Evolutionary conservation across 2,888 invertebrate species (phyloP).

Genomic region (Tethea ocularis): DNA sequence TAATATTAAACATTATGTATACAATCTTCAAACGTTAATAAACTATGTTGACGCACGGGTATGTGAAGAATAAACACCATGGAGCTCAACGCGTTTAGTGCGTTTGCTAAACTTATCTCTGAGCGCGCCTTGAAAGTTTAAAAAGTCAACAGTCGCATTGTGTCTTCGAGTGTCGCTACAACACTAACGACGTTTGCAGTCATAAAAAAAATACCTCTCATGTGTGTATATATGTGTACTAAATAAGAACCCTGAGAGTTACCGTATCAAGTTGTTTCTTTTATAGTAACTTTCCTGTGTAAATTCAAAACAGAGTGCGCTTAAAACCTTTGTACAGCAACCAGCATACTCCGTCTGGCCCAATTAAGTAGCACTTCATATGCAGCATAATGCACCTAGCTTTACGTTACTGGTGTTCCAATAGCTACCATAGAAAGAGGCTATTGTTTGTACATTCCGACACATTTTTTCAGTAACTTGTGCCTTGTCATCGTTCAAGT

Average conservation of each 20-base stretch:
- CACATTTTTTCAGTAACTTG: slow-evolving; percentile 57
- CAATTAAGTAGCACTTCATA: slow-evolving; percentile 36
- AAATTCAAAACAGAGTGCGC: not conserved
- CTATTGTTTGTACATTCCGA: slow-evolving; percentile 67
- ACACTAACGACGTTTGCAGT: slow-evolving; percentile 50
- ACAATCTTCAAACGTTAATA: slow-evolving; percentile 61
- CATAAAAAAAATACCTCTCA: slow-evolving; percentile 27
- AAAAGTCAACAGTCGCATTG: slow-evolving; percentile 74
- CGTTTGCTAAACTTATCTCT: slow-evolving; percentile 79
- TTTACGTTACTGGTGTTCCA: slow-evolving; percentile 29
- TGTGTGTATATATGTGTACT: not conserved
- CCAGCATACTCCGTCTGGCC: slow-evolving; percentile 28
- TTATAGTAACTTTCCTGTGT: not conserved
- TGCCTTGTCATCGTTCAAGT: slow-evolving; percentile 70
- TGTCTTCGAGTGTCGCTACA: slow-evolving; percentile 62
- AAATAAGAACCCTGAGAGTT: slow-evolving; percentile 1
- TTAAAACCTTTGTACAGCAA: not conserved
- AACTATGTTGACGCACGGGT: slow-evolving; percentile 62
- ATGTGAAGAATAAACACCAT: slow-evolving; percentile 75
- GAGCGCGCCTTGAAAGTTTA: slow-evolving; percentile 65
- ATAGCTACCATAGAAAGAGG: slow-evolving; percentile 28
- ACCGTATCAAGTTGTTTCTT: slow-evolving; percentile 3
- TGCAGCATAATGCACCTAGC: slow-evolving; percentile 28
- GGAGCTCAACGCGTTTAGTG: slow-evolving; percentile 56
- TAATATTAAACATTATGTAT: slow-evolving; percentile 52